Percentiles rank a stretch among this genome's conserved stretches.
Evolutionary conservation across 2,888 invertebrate genomes (phyloP).

Genomic region (Stenodema calcarata): DNA sequence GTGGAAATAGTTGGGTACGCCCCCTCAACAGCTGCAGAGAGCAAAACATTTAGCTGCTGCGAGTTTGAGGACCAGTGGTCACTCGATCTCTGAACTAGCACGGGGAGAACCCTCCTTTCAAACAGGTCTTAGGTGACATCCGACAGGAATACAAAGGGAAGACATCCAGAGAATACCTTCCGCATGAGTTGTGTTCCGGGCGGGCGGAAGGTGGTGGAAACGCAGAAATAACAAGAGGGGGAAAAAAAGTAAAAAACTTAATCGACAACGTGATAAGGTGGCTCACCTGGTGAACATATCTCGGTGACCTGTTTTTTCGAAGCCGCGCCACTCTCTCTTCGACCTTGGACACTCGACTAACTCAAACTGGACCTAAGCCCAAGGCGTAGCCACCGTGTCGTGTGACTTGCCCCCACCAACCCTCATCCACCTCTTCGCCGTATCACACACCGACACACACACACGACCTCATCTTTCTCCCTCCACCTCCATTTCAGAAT

Average conservation of each 20-base stretch:
- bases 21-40: background rate
- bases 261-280: background rate
- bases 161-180: background rate
- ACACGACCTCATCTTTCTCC: background rate
- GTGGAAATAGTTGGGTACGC: background rate
- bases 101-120: background rate
- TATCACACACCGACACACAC: background rate
- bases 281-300: conserved; percentile 32
- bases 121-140: background rate
- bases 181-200: background rate
- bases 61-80: background rate
- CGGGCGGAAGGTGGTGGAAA: background rate
- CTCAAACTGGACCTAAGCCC: conserved; percentile 28
- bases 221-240: background rate
- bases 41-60: background rate
- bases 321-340: conserved; percentile 31
- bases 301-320: conserved; percentile 27
- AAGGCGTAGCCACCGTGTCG: conserved; percentile 24
- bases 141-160: background rate
- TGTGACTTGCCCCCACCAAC: conserved; percentile 27
- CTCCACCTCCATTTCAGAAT: conserved; percentile 16
- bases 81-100: background rate
- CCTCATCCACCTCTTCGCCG: background rate
- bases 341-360: conserved; percentile 36
- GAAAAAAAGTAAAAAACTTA: background rate